These are phyloP conservation scores for Pristis pectinata DNA, from an alignment of 2,797 vertebrate species.

Conservation along the genomic window DNA sequence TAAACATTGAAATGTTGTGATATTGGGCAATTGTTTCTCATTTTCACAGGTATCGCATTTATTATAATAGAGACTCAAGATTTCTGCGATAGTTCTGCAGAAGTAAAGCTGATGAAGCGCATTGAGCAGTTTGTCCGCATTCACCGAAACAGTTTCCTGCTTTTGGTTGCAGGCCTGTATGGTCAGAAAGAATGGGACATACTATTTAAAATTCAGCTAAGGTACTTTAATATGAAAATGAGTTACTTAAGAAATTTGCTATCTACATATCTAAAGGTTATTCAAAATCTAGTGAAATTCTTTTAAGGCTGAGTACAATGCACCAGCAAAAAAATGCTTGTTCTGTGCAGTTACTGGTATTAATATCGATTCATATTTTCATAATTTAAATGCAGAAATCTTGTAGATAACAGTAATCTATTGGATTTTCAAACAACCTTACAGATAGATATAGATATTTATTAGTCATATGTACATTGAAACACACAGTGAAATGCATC, in stretches of 20 bases:
- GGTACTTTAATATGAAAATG: constrained; percentile 57
- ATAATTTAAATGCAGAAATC: neutral
- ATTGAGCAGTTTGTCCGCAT: constrained; percentile 73
- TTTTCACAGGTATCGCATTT: constrained; percentile 75
- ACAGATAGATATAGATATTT: too few relatives aligned
- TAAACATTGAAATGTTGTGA: neutral
- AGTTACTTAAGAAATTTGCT: neutral
- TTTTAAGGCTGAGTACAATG: neutral
- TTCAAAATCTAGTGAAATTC: neutral
- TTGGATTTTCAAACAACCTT: neutral
- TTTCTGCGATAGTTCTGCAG: constrained; percentile 52
- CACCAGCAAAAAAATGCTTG: neutral
- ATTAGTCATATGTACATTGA: too few relatives aligned
- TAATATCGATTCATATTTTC: neutral
- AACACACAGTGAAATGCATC: too few relatives aligned
- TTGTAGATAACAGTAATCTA: neutral
- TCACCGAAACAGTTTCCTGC: constrained; percentile 81
- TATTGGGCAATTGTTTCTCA: constrained; percentile 38
- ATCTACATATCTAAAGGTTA: neutral
- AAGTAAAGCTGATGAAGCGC: constrained; percentile 54
- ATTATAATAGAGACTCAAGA: constrained; percentile 68
- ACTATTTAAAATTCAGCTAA: constrained; percentile 73
- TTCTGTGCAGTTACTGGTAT: neutral
- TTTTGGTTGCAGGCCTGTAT: constrained; percentile 69
- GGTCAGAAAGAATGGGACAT: constrained; percentile 64